phyloP scores from a whole-genome alignment of 2,113 vertebrate genomes.

The Tenebrosternarchus preto region DNA sequence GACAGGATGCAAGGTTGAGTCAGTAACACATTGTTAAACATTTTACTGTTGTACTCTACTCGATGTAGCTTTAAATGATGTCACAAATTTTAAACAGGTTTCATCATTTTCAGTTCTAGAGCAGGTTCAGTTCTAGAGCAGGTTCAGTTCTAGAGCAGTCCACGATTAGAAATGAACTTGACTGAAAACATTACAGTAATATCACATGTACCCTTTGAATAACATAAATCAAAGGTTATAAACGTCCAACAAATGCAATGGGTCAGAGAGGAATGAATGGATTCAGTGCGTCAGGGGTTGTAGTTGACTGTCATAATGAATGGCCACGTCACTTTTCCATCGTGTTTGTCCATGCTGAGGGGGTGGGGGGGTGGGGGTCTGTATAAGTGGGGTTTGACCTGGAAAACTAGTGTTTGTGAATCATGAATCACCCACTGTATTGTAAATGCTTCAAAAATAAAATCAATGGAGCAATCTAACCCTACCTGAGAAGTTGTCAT shows the following conservation, averaged over 20 bases:
- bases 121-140: constrained; percentile 27
- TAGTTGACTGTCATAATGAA: constrained; percentile 21
- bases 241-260: constrained; percentile 6
- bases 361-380: constrained; percentile 35
- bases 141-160: constrained; percentile 14
- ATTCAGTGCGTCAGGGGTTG: constrained; percentile 23
- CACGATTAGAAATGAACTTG: constrained; percentile 36
- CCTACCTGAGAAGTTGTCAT: not conserved
- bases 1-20: not conserved
- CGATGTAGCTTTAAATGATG: constrained; percentile 32
- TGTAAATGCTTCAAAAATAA: constrained; percentile 71
- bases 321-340: constrained; percentile 30
- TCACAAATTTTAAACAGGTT: constrained; percentile 29
- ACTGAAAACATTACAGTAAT: constrained; percentile 24
- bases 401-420: constrained; percentile 69
- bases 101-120: too few species aligned
- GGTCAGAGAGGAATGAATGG: constrained; percentile 14
- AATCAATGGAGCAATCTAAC: constrained; percentile 66
- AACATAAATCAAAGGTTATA: constrained; percentile 18
- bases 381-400: constrained; percentile 20
- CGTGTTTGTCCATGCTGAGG: constrained; percentile 13
- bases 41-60: constrained; percentile 38
- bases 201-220: constrained; percentile 39
- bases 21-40: not conserved
- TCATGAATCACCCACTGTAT: constrained; percentile 71